Conservation (phyloP, 2,797 vertebrate genomes). For the Menidia menidia region DNA sequence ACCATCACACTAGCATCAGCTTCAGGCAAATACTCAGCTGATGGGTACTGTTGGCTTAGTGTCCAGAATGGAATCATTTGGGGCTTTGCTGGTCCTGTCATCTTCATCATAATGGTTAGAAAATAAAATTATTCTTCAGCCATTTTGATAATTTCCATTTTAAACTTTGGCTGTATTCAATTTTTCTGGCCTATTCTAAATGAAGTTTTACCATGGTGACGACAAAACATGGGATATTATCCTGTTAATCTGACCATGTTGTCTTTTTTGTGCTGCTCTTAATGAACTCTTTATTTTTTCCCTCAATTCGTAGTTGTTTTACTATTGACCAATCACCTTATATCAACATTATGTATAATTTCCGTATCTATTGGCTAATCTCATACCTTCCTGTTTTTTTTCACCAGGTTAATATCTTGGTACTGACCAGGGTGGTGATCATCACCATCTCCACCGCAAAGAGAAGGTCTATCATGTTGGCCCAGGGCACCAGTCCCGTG, state of each 20-base stretch:
- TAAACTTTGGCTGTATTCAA: neutral
- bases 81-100: conserved; percentile 87
- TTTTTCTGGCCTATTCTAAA: neutral
- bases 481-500: conserved; percentile 74
- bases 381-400: neutral
- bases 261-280: neutral
- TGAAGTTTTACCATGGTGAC: neutral
- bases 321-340: neutral
- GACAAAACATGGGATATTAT: neutral
- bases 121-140: neutral
- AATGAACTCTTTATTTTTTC: neutral
- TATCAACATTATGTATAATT: too few relatives aligned
- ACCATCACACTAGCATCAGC: conserved; percentile 85
- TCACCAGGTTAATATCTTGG: conserved; percentile 84
- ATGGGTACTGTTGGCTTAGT: conserved; percentile 86
- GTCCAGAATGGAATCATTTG: conserved; percentile 86
- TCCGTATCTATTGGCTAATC: neutral
- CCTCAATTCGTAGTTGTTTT: neutral
- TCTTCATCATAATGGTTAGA: conserved; percentile 87
- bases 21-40: conserved; percentile 81
- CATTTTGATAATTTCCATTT: neutral
- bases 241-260: neutral
- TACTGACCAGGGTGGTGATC: conserved; percentile 81
- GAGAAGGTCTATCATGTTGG: conserved; percentile 84
- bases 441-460: conserved; percentile 85